Evolutionary conservation across 2,888 invertebrate species (phyloP), one percentile per base, ranked within the genome.

Genomic region (Coenonympha glycerion): DNA sequence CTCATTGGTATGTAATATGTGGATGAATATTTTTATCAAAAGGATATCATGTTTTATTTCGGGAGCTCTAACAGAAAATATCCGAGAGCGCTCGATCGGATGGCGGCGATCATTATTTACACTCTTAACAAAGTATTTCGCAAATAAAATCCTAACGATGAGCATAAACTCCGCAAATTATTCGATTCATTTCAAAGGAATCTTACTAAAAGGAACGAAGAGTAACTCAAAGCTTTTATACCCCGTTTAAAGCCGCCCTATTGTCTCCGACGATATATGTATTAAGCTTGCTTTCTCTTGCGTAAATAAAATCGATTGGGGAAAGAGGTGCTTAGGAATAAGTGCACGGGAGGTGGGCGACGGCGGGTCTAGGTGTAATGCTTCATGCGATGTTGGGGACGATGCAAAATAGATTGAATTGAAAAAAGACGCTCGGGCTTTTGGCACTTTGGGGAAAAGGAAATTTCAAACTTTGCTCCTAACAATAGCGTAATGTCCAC

Each of bases 321-420:
- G 74, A 81, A 79, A 77, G 79, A 51, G 50, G 82, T 78, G 78
- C 69, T 79, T 71, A 69, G 71, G 61, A 74, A 75, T 76, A 80
- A 82, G 76, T 82, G 82, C 82, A 83, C 69, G 62, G 63, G 65
- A 71, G 69, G 68, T 63, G 65, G 59, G 65, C 64, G 60, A 70
- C 34, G 67, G 47, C 44, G 70, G 65, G 68, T 66, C 74, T 78
- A 85, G 83, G 84, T 84, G 83, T 85, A 83, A 85, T 83, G 82
- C 80, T 74, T 85, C 85, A 86, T 85, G 77, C 78, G 86, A 82
- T 75, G 78, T 71, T 76, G 82, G 69, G 75, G 75, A 82, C 85
- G 84, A 87, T 87, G 85, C 84, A 86, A 87, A 87, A 85, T 85
- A 85, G 84, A 87, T 86, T 86, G 87, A 84, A 86, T 87, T 84